Percentiles rank a stretch among this genome's conserved stretches.
These are phyloP conservation scores for Drosophila eohydei DNA, from an alignment of 2,888 invertebrate species.

Conservation along the genomic window DNA sequence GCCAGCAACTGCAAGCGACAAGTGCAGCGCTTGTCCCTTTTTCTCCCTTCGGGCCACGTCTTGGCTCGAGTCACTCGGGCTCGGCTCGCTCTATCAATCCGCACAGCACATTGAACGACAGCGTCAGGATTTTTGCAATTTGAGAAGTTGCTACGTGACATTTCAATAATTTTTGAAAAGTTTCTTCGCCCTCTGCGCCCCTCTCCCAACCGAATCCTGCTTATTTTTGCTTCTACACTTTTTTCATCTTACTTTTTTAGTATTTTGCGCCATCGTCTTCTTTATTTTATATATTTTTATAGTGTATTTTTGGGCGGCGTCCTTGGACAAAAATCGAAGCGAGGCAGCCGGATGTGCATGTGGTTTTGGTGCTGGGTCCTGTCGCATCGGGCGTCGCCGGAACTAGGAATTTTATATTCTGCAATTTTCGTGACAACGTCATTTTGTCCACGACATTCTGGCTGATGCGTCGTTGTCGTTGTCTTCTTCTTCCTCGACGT, in stretches of 20 bases:
- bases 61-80: constrained; percentile 38
- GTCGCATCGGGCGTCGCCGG: constrained; percentile 59
- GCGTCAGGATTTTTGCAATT: constrained; percentile 84
- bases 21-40: constrained; percentile 48
- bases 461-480: constrained; percentile 71
- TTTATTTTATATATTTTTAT: constrained; percentile 69
- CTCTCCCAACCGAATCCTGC: constrained; percentile 13
- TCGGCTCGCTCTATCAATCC: constrained; percentile 82
- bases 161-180: constrained; percentile 85
- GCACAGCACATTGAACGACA: constrained; percentile 84
- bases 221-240: constrained; percentile 37
- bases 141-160: constrained; percentile 85
- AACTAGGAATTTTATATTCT: constrained; percentile 82
- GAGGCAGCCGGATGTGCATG: constrained; percentile 57
- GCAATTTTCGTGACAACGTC: constrained; percentile 83
- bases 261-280: constrained; percentile 51
- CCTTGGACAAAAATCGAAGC: constrained; percentile 78
- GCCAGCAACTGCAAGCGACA: constrained; percentile 52
- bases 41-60: constrained; percentile 33
- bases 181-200: constrained; percentile 54
- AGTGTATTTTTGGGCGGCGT: constrained; percentile 70
- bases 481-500: constrained; percentile 40
- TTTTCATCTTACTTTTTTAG: constrained; percentile 30
- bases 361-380: constrained; percentile 59
- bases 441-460: constrained; percentile 82